A percentile compares a stretch with the other conserved stretches of the same genome.
phyloP scores from a whole-genome alignment of 2,888 invertebrate species.

The Pristionchus exspectatus region DNA sequence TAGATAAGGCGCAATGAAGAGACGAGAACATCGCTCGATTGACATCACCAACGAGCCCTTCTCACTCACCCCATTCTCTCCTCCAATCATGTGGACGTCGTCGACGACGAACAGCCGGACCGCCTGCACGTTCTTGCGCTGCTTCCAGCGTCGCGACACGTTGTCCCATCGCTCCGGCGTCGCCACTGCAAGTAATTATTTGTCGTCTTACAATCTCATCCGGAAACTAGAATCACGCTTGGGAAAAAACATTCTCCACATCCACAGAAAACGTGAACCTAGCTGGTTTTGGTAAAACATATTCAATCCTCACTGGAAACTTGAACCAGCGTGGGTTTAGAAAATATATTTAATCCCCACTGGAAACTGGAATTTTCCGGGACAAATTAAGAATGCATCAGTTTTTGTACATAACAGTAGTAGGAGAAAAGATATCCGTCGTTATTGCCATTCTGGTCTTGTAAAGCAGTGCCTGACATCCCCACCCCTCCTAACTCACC shows the following conservation, averaged over 20 bases:
- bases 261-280: too few species aligned
- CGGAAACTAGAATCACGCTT: neutral
- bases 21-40: too few species aligned
- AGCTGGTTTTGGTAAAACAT: neutral
- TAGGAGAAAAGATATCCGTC: too few species aligned
- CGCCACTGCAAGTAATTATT: slow-evolving; percentile 15
- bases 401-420: too few species aligned
- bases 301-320: neutral
- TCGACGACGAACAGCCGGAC: slow-evolving; percentile 96
- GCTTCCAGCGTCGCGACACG: slow-evolving; percentile 97
- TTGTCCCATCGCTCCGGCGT: slow-evolving; percentile 90
- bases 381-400: too few species aligned
- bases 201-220: too few species aligned
- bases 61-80: slow-evolving; percentile 81
- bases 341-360: too few species aligned
- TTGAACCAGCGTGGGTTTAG: neutral
- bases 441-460: neutral
- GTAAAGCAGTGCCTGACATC: too few species aligned
- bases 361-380: too few species aligned
- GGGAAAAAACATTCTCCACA: too few species aligned
- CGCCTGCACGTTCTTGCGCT: slow-evolving; percentile 97
- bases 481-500: slow-evolving; percentile 87
- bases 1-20: too few species aligned
- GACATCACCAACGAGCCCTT: too few species aligned
- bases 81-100: slow-evolving; percentile 88